phyloP scores from a whole-genome alignment of 2,888 invertebrate species.

The Eilema griseolum region DNA sequence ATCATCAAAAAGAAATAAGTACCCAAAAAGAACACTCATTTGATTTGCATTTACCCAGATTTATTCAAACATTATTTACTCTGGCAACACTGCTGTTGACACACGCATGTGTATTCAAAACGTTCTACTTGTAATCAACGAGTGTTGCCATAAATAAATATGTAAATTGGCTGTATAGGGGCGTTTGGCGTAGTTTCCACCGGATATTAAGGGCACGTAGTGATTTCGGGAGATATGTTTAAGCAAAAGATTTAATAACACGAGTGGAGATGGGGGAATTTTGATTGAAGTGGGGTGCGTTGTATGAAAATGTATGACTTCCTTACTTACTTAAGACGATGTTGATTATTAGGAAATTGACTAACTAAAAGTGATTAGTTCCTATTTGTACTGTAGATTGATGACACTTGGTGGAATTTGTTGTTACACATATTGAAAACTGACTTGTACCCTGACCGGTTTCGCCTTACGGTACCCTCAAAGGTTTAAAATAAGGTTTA shows the following conservation, averaged over 20 bases:
- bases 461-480: too few species aligned
- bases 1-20: constrained; percentile 7
- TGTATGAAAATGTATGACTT: too few species aligned
- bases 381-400: too few species aligned
- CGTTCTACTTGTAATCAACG: constrained; percentile 40
- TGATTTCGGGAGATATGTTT: constrained; percentile 4
- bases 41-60: constrained; percentile 15
- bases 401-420: too few species aligned
- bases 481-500: too few species aligned
- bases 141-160: constrained; percentile 50
- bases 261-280: not conserved
- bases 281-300: not conserved
- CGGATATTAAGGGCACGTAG: constrained; percentile 15
- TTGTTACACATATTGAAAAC: too few species aligned
- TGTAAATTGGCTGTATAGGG: constrained; percentile 41
- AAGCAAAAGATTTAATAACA: constrained; percentile 8
- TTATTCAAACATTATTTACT: constrained; percentile 18
- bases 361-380: constrained; percentile 2
- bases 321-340: too few species aligned
- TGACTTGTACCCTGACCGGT: too few species aligned
- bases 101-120: constrained; percentile 18
- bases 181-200: constrained; percentile 13
- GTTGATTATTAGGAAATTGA: constrained; percentile 7
- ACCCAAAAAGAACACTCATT: constrained; percentile 11
- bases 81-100: constrained; percentile 26